Conservation (phyloP, 2,888 invertebrate genomes). For the Noctua janthe region DNA sequence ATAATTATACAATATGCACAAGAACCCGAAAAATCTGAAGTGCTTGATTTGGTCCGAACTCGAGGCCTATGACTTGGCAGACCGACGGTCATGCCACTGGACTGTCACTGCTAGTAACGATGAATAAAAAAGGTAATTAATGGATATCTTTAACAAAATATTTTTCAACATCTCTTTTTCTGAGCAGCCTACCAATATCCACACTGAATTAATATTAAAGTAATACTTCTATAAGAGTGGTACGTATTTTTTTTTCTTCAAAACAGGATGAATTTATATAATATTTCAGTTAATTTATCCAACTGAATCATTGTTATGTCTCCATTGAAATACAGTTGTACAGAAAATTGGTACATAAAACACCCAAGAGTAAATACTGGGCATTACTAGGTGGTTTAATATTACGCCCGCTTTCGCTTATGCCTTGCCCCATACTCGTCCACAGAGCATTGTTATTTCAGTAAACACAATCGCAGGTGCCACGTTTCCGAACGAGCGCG, state of each 20-base stretch:
- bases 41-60: too few relatives aligned
- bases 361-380: background rate
- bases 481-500: constrained; percentile 79
- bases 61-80: too few relatives aligned
- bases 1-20: too few relatives aligned
- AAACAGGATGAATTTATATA: background rate
- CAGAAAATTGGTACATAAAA: background rate
- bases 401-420: constrained; percentile 60
- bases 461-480: constrained; percentile 87
- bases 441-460: constrained; percentile 79
- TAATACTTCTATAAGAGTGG: background rate
- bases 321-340: background rate
- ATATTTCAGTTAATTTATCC: background rate
- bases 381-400: background rate
- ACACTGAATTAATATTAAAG: background rate
- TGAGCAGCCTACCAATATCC: background rate
- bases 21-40: too few relatives aligned
- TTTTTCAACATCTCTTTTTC: background rate
- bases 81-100: too few relatives aligned
- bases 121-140: too few relatives aligned
- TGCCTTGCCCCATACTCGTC: constrained; percentile 52
- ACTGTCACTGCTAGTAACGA: too few relatives aligned
- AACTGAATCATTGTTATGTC: background rate
- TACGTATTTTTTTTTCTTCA: background rate
- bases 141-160: background rate